Conservation (phyloP, 1,140 invertebrate genomes). For the Bombus impatiens region DNA sequence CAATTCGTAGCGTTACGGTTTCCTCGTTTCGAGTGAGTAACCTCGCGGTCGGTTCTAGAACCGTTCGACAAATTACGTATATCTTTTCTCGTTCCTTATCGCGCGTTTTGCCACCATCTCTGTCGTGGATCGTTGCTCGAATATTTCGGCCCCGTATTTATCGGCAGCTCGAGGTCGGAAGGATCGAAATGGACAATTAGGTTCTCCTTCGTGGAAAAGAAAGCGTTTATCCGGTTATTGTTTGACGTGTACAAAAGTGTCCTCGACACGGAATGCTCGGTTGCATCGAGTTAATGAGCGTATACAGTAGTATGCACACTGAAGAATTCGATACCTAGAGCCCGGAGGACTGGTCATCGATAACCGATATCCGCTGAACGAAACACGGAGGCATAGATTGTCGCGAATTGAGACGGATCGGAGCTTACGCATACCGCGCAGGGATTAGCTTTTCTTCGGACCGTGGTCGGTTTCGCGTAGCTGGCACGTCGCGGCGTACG, state of each 20-base stretch:
- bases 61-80: background rate
- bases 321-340: conserved; percentile 37
- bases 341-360: conserved; percentile 9
- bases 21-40: conserved; percentile 33
- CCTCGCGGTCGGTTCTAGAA: background rate
- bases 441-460: conserved; percentile 46
- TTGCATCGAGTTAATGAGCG: background rate
- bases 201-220: background rate
- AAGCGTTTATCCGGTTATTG: conserved; percentile 62
- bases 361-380: conserved; percentile 51
- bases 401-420: conserved; percentile 47
- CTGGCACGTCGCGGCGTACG: background rate
- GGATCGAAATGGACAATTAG: background rate
- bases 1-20: conserved; percentile 39
- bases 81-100: background rate
- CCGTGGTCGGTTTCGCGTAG: conserved; percentile 56
- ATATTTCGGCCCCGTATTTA: background rate
- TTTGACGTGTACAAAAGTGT: conserved; percentile 45
- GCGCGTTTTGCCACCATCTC: background rate
- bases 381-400: conserved; percentile 41
- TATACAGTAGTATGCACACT: too few relatives aligned
- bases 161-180: background rate
- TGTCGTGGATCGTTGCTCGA: background rate
- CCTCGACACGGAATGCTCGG: conserved; percentile 54
- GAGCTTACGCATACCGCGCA: conserved; percentile 47